Conservation (phyloP, 1,140 invertebrate genomes). For the Hylaeus volcanicus region DNA sequence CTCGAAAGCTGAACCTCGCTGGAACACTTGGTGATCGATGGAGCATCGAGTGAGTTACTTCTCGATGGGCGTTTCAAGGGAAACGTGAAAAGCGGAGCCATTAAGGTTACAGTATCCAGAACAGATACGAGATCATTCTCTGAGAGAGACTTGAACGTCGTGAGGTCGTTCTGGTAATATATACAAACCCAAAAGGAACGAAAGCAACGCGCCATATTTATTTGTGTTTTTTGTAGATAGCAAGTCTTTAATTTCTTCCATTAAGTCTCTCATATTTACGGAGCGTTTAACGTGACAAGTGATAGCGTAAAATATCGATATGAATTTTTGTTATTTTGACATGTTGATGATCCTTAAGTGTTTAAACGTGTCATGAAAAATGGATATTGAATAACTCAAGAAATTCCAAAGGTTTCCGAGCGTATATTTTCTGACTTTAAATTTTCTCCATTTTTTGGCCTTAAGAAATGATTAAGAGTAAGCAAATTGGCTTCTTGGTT, state of each 20-base stretch:
- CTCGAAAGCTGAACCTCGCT: not conserved
- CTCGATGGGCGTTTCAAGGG: not conserved
- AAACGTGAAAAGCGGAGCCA: not conserved
- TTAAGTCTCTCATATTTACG: not conserved
- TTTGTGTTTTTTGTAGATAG: not conserved
- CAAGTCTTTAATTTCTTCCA: not conserved
- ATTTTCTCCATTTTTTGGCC: too few species aligned
- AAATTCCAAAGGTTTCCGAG: too few species aligned
- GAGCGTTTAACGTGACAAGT: not conserved
- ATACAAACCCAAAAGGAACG: not conserved
- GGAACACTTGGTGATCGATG: not conserved
- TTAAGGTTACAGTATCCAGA: not conserved
- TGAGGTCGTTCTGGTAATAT: not conserved
- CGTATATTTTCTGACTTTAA: too few species aligned
- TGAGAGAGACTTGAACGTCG: not conserved
- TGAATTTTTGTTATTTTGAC: not conserved
- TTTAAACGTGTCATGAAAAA: too few species aligned
- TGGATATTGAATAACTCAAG: too few species aligned
- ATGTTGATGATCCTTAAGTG: too few species aligned
- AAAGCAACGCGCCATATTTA: not conserved
- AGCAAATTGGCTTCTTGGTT: conserved; percentile 12
- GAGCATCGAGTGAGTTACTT: not conserved
- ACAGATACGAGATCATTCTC: not conserved
- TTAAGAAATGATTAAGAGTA: too few species aligned
- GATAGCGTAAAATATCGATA: not conserved